Evolutionary conservation across 2,113 vertebrate species (phyloP).

Genomic region (Nesoenas mayeri): DNA sequence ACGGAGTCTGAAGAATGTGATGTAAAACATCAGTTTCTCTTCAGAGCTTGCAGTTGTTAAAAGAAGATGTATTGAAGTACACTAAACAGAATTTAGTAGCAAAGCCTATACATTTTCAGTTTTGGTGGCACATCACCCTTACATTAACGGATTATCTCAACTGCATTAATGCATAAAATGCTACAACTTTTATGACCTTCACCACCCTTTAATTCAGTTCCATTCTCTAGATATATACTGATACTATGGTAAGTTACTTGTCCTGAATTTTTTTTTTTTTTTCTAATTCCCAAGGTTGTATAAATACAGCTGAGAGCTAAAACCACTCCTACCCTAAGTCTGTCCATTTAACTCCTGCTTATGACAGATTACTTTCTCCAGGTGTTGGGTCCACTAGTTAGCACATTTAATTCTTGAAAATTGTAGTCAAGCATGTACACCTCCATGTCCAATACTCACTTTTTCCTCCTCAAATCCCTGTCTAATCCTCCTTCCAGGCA

Average conservation of each 20-base stretch:
- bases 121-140: not conserved
- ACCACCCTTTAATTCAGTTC: not conserved
- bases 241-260: not conserved
- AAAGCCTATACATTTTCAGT: not conserved
- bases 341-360: not conserved
- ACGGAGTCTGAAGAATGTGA: not conserved
- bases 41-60: not conserved
- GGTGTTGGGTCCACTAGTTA: not conserved
- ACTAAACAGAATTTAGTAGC: not conserved
- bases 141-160: not conserved
- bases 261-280: not conserved
- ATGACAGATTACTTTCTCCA: not conserved
- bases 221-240: not conserved
- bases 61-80: not conserved
- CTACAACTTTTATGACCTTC: not conserved
- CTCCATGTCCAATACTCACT: not conserved
- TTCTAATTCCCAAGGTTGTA: not conserved
- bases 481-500: not conserved
- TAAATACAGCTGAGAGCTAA: not conserved
- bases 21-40: not conserved
- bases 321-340: not conserved
- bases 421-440: not conserved
- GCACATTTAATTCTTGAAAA: not conserved
- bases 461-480: not conserved
- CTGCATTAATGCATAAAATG: not conserved